Evolutionary conservation across 2,113 vertebrate species (phyloP).

Genomic region (Chaetodon trifascialis): DNA sequence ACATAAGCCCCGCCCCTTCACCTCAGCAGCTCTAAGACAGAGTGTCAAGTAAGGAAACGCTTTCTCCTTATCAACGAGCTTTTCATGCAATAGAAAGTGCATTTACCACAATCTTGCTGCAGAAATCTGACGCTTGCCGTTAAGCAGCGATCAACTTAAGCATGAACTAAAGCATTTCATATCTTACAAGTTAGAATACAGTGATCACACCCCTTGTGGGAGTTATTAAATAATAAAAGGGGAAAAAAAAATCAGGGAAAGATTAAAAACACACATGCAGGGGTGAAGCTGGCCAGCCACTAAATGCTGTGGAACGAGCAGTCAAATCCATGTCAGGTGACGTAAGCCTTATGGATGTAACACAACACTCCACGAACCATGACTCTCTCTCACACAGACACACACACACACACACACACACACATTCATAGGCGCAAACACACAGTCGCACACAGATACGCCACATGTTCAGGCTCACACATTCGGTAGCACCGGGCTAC

Average conservation of each 20-base stretch:
- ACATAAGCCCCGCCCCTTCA: constrained; percentile 47
- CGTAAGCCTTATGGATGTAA: constrained; percentile 68
- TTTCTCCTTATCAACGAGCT: background rate
- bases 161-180: background rate
- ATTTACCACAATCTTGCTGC: background rate
- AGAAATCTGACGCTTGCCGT: background rate
- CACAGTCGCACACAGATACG: background rate
- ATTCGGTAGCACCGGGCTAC: background rate
- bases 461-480: too few relatives aligned
- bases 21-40: constrained; percentile 4
- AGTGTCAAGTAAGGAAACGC: background rate
- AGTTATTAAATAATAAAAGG: constrained; percentile 36
- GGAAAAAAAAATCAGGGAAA: background rate
- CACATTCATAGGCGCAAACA: background rate
- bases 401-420: background rate
- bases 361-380: constrained; percentile 55
- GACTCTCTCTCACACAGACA: constrained; percentile 12
- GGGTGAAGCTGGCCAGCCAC: constrained; percentile 42
- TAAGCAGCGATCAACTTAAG: background rate
- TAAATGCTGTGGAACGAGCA: constrained; percentile 42
- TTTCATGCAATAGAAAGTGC: background rate
- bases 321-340: constrained; percentile 78
- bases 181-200: background rate
- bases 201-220: background rate
- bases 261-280: constrained; percentile 57